phyloP scores from a whole-genome alignment of 2,888 invertebrate species.

The Chrysotoxum bicinctum region DNA sequence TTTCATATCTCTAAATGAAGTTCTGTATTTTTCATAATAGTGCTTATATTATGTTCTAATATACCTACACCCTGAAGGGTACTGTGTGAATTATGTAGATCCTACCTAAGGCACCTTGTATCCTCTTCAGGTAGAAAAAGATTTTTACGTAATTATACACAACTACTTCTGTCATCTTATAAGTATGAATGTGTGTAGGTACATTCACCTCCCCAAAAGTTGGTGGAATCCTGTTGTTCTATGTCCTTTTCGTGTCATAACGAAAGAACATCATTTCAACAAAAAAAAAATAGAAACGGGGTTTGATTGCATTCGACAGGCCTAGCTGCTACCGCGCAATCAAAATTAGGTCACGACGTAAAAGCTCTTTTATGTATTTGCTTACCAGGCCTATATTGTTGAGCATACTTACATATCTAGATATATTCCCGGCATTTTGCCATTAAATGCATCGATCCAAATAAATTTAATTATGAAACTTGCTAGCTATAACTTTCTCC shows the following conservation, averaged over 20 bases:
- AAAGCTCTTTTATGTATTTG: conserved; percentile 40
- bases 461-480: conserved; percentile 57
- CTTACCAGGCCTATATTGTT: not conserved
- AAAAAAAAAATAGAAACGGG: conserved; percentile 4
- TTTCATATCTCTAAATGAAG: not conserved
- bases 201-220: not conserved
- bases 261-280: conserved; percentile 1
- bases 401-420: not conserved
- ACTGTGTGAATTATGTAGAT: not conserved
- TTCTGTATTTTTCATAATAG: not conserved
- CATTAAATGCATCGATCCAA: conserved; percentile 58
- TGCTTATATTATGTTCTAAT: not conserved
- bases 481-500: not conserved
- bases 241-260: conserved; percentile 23
- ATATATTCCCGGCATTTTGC: conserved; percentile 42
- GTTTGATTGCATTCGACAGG: conserved; percentile 55
- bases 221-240: not conserved
- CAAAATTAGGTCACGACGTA: conserved; percentile 66
- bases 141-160: not conserved
- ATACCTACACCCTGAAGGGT: not conserved
- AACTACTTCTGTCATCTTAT: not conserved
- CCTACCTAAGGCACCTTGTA: conserved; percentile 33
- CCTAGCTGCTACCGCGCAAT: conserved; percentile 41
- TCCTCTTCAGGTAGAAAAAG: not conserved
- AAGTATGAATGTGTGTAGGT: not conserved